Percentiles rank a stretch among this genome's conserved stretches.
phyloP scores from a whole-genome alignment of 2,888 invertebrate species.

The Zaprionus obscuricornis region DNA sequence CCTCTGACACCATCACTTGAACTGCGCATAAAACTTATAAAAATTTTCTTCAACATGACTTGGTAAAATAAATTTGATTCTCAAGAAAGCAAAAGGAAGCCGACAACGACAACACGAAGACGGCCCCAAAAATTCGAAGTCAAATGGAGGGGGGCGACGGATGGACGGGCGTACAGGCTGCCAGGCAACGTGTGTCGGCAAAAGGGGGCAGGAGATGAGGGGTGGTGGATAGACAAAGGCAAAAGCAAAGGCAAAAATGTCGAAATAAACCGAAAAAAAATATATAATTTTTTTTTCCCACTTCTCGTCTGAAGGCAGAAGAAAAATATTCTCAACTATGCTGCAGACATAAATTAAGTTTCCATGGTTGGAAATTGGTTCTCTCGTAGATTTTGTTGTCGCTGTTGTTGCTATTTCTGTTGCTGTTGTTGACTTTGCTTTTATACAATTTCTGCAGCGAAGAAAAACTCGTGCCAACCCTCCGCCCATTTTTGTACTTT shows the following conservation, averaged over 20 bases:
- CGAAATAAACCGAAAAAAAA: conserved; percentile 71
- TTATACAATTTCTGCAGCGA: conserved; percentile 68
- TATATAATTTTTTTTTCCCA: conserved; percentile 55
- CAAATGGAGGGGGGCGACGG: not conserved
- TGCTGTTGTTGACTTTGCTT: conserved; percentile 77
- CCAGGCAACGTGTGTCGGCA: conserved; percentile 56
- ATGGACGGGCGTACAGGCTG: conserved; percentile 31
- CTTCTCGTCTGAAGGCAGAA: conserved; percentile 64
- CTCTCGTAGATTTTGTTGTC: conserved; percentile 61
- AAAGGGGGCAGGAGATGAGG: conserved; percentile 5
- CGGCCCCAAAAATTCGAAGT: conserved; percentile 29
- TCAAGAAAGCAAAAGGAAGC: conserved; percentile 76
- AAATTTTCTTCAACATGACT: conserved; percentile 82
- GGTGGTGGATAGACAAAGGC: conserved; percentile 20
- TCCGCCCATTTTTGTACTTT: conserved; percentile 45
- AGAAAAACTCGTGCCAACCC: conserved; percentile 9
- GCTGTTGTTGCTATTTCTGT: conserved; percentile 31
- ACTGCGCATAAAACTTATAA: conserved; percentile 81
- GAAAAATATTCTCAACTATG: conserved; percentile 82
- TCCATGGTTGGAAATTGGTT: conserved; percentile 83
- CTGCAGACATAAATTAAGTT: conserved; percentile 84
- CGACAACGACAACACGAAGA: conserved; percentile 54
- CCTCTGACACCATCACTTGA: conserved; percentile 54
- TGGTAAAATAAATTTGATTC: conserved; percentile 83
- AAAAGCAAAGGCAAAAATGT: conserved; percentile 60